Base-by-base conservation (phyloP, 2,797 vertebrate species). In the Staurois parvus region DNA sequence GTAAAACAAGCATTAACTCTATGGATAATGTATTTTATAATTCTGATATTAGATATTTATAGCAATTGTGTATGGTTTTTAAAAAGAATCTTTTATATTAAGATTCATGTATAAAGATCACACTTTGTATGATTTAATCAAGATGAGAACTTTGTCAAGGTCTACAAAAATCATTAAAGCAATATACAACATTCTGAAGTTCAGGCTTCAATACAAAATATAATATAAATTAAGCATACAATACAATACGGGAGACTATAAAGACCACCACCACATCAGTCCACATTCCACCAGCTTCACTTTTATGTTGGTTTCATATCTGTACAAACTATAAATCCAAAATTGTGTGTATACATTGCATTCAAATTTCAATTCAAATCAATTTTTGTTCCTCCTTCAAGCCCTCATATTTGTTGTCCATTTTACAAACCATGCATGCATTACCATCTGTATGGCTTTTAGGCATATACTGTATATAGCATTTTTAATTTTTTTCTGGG, bases 391-490 rank as follows among this genome's bases (percentile, higher is more conserved):
- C 76, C 76, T 75, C 76, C 77, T 89, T 89, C 89, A 90, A 91
- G 90, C 88, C 90, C 37, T 88, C 88, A 84, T 94, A 62, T 88
- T 85, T 92, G 92, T 94, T 92, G 89, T 94, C 87, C 88, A 90
- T 93, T 94, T 92, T 90, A 90, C 88, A 89, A 92, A 91, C 90
- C 91, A 90, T 89, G 91, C 91, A 76, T 92, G 92, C 89, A 89
- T 91, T 91, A 93, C 92, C 91, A 91, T 94, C 91, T 90, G 84
- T 93, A 93, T 91, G 90, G 91, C 93, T 94, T 92, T 91, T 91
- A 48, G 42, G 74, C 64, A 59, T 83, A 78, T 67, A 37, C 90
- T 74, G 32, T 79, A 78, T 78, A 48, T 79, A 68, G 42, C 30
- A 19, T 7, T 42, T n/a, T 70, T 72, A 24, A 79, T n/a, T 64